Percentiles rank a stretch among this genome's conserved stretches.
Evolutionary conservation across 2,888 invertebrate species (phyloP).

Genomic region (Amphiduros pacificus): DNA sequence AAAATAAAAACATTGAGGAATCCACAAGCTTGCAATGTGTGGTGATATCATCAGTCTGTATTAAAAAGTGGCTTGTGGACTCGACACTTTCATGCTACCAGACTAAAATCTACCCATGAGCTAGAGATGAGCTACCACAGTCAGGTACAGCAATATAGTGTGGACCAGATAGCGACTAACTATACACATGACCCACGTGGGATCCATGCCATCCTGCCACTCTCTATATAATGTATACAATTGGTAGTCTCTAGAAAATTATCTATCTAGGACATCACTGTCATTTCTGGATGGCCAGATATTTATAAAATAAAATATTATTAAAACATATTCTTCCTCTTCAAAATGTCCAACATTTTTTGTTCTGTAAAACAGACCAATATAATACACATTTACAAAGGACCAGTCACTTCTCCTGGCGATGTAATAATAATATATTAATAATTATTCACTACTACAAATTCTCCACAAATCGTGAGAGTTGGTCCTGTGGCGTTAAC

Average conservation of each 20-base stretch:
- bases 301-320: constrained; percentile 22
- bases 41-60: no score
- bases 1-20: neutral
- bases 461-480: constrained; percentile 87
- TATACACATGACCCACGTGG: constrained; percentile 11
- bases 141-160: no score
- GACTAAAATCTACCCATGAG: constrained; percentile 19
- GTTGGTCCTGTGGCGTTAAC: constrained; percentile 90
- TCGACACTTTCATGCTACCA: constrained; percentile 8
- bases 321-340: constrained; percentile 22
- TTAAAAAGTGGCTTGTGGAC: neutral
- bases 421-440: no score
- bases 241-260: constrained; percentile 9
- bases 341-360: constrained; percentile 14
- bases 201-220: neutral
- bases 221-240: constrained; percentile 9
- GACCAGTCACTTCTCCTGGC: neutral
- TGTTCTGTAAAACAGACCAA: constrained; percentile 16
- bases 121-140: constrained; percentile 16
- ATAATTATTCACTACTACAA: no score
- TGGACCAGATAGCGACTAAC: constrained; percentile 10
- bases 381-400: constrained; percentile 9
- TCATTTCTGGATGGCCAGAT: constrained; percentile 2
- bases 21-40: neutral
- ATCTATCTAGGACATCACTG: constrained; percentile 19